These are phyloP conservation scores for Pectinophora gossypiella DNA, from an alignment of 1,140 invertebrate species.

Conservation along the genomic window DNA sequence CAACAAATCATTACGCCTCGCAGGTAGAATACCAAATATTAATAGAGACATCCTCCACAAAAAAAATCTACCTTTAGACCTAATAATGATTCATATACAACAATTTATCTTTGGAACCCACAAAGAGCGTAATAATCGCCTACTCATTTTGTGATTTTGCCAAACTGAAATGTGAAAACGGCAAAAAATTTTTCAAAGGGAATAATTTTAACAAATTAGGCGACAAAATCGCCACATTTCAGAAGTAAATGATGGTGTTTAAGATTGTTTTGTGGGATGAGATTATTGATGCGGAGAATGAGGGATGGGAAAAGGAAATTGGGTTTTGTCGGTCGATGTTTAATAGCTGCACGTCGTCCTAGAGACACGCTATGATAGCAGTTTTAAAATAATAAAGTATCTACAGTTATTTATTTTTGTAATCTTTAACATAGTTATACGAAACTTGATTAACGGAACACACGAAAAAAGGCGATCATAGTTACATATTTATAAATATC, in stretches of 20 bases:
- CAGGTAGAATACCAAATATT: constrained; percentile 33
- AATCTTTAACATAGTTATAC: too few species aligned
- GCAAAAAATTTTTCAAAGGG: constrained; percentile 9
- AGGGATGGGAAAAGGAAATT: constrained; percentile 11
- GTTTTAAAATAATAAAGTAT: too few species aligned
- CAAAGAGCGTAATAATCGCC: constrained; percentile 42
- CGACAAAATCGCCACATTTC: constrained; percentile 59
- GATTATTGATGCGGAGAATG: constrained; percentile 39
- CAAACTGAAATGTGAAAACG: neutral
- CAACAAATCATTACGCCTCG: constrained; percentile 38
- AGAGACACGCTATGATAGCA: too few species aligned
- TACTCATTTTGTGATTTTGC: constrained; percentile 59
- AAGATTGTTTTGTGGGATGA: constrained; percentile 30
- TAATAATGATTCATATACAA: constrained; percentile 36
- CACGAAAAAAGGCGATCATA: too few species aligned
- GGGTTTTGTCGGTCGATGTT: constrained; percentile 11
- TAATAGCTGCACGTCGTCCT: too few species aligned
- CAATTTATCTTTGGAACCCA: constrained; percentile 52
- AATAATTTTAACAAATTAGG: constrained; percentile 61
- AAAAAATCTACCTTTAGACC: constrained; percentile 25
- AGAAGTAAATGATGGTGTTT: constrained; percentile 37
- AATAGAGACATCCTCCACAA: constrained; percentile 35
- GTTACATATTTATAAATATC: too few species aligned
- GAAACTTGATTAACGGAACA: too few species aligned
- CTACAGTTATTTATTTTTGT: too few species aligned